Percentiles rank a stretch among this genome's conserved stretches.
Conservation (phyloP, 2,888 invertebrate species). For the Heliconius erato region DNA sequence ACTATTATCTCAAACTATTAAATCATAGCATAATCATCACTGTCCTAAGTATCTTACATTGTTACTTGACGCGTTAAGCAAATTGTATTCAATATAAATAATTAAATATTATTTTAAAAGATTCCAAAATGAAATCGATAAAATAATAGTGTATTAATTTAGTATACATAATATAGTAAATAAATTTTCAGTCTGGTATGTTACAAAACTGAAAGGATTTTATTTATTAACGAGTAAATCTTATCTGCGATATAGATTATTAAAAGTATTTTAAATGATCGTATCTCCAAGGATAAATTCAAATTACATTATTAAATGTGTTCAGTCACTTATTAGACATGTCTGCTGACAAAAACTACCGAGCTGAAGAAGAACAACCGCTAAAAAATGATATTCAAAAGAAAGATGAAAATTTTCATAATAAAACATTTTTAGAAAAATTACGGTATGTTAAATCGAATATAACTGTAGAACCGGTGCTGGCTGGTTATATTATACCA, state of each 20-base stretch:
- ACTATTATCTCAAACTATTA: no score
- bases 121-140: not conserved
- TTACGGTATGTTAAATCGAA: conserved; percentile 83
- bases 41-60: not conserved
- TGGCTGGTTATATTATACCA: conserved; percentile 89
- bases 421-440: conserved; percentile 84
- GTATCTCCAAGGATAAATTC: conserved; percentile 14
- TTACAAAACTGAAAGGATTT: not conserved
- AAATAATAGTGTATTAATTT: not conserved
- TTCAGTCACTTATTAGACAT: conserved; percentile 54
- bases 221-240: not conserved
- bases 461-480: conserved; percentile 90
- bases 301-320: not conserved
- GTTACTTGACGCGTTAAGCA: not conserved
- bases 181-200: not conserved
- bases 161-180: not conserved
- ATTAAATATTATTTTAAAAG: no score
- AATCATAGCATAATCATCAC: not conserved
- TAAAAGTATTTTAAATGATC: not conserved
- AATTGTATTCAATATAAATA: not conserved
- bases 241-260: not conserved
- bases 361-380: conserved; percentile 66
- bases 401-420: conserved; percentile 55
- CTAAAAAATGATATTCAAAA: conserved; percentile 60
- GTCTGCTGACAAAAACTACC: conserved; percentile 59